A percentile compares a stretch with the other conserved stretches of the same genome.
phyloP scores from a whole-genome alignment of 1,140 invertebrate genomes.

The Drosophila quadrilineata region DNA sequence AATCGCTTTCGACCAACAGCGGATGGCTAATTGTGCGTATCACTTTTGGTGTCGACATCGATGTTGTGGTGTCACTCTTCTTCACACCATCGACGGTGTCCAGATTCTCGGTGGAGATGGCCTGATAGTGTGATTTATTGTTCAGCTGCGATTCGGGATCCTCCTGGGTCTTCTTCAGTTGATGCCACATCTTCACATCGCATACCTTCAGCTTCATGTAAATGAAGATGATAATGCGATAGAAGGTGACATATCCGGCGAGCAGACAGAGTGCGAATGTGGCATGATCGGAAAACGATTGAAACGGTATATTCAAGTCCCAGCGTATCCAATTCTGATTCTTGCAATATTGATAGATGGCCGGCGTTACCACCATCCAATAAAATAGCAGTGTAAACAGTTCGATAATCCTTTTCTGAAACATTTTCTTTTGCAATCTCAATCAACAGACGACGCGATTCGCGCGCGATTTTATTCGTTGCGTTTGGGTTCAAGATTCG shows the following conservation, averaged over 20 bases:
- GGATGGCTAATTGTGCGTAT: constrained; percentile 65
- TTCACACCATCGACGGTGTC: constrained; percentile 46
- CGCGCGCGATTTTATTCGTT: constrained; percentile 11
- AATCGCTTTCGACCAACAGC: constrained; percentile 54
- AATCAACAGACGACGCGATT: constrained; percentile 13
- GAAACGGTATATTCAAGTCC: constrained; percentile 47
- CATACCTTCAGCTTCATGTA: constrained; percentile 67
- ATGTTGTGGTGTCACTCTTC: constrained; percentile 7
- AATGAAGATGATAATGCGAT: constrained; percentile 58
- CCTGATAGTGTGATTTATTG: constrained; percentile 57
- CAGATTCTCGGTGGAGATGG: constrained; percentile 57
- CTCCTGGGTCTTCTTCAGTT: constrained; percentile 50
- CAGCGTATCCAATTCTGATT: constrained; percentile 37
- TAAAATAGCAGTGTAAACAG: constrained; percentile 62
- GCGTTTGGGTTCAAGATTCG: constrained; percentile 57
- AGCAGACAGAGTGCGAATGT: constrained; percentile 49
- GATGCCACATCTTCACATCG: constrained; percentile 62
- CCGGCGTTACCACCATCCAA: constrained; percentile 58
- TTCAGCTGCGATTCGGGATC: constrained; percentile 50
- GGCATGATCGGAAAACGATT: constrained; percentile 48
- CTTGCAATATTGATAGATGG: constrained; percentile 56
- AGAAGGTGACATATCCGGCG: constrained; percentile 53
- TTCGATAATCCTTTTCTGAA: constrained; percentile 72
- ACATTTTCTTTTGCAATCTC: constrained; percentile 47
- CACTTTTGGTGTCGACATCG: constrained; percentile 33